Base-by-base conservation (phyloP, 2,113 vertebrate species). In the Sminthopsis crassicaudata region DNA sequence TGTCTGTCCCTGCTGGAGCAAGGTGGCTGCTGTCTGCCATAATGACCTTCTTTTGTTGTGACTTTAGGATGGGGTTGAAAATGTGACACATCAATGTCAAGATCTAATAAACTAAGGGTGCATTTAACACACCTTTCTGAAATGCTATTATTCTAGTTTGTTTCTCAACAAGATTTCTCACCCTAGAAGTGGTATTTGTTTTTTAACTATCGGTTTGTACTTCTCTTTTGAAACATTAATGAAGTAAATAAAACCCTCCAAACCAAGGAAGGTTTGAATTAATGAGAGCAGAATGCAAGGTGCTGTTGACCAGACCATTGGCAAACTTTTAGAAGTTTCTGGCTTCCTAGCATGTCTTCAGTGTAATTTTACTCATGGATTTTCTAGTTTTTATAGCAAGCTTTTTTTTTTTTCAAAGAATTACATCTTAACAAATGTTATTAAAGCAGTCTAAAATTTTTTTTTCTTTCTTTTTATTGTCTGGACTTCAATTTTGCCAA, bases 41-140 rank as follows among this genome's bases (percentile, higher is more conserved):
- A 84, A 91, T 52, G 55, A 84, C 50, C 30, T 0, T 22, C 48
- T 53, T 52, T 19, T 53, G 36, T 91, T 91, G 23, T 46, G 89
- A 42, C 22, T 89, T 91, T 26, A 46, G 5, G 19, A 11, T 26
- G 7, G 30, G 67, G 2, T 12, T 7, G 12, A 42, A 93, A 11
- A 46, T 0, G 1, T 53, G 8, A 16, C 0, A 7, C 93, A 51
- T 93, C 19, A 0, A 0, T 76, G 54, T 46, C 46, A 27, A 54
- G 2, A 2, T 42, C 8, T 48, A 84, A n/a, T 25, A 50, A 52
- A 0, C 9, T 30, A 6, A 42, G 0, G 0, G 1, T 0, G 0
- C 24, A 42, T 84, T 84, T 84, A 16, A 42, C 67, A 84, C 67
- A 84, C 67, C n/a, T 76, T 36, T 2, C 67, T 76, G 36, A 3